These are phyloP conservation scores for Cepphus grylle DNA, from an alignment of 2,113 vertebrate genomes.

Conservation along the genomic window DNA sequence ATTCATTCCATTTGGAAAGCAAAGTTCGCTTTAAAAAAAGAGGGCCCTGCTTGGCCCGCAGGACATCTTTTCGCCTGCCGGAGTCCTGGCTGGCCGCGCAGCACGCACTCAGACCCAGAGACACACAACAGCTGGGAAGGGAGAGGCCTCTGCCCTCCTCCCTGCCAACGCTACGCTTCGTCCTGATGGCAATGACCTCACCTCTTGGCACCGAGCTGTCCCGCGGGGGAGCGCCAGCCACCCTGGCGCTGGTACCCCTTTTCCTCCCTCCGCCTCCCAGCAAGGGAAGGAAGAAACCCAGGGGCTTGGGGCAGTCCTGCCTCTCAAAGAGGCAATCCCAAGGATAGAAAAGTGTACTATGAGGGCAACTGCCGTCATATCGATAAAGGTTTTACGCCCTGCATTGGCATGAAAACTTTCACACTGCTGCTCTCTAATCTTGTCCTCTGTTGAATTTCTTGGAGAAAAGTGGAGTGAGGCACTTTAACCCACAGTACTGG, in stretches of 20 bases:
- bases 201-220: background rate
- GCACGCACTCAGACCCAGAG: background rate
- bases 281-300: background rate
- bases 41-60: background rate
- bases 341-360: background rate
- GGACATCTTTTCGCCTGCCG: background rate
- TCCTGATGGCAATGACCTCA: conserved; percentile 9
- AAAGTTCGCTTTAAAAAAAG: background rate
- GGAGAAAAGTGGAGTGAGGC: background rate
- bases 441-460: background rate
- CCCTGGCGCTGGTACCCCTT: background rate
- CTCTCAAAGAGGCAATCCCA: background rate
- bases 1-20: background rate
- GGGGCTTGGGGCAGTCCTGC: background rate
- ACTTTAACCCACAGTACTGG: background rate
- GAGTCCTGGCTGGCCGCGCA: background rate
- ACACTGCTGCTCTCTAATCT: background rate
- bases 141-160: conserved; percentile 13
- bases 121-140: background rate
- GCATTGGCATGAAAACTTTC: background rate
- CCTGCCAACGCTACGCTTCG: background rate
- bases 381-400: background rate
- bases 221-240: background rate
- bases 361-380: background rate
- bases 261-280: background rate